Evolutionary conservation across 2,797 vertebrate species (phyloP), one percentile per base, ranked within the genome.

Genomic region (Semotilus atromaculatus): DNA sequence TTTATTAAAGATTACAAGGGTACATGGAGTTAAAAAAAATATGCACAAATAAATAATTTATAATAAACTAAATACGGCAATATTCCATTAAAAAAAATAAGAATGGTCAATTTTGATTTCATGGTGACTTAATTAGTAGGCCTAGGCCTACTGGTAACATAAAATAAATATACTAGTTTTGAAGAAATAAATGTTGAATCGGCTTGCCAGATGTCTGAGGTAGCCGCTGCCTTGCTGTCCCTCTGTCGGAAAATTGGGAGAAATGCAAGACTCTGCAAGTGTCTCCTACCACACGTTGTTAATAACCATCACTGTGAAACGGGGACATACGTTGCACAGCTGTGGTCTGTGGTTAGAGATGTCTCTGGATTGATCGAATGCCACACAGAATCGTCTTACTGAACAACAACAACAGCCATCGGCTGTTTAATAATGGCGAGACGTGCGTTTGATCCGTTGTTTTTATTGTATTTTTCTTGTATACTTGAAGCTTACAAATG

Each of bases 221-320:
- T 51, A 36, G 72, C 23, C 40, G 45, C 64, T 55, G 31, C 38
- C 45, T 34, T 51, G 77, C 13, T 29, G 51, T 79, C 87, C 81
- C 82, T 85, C 87, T 84, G 62, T 68, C 43, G 87, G 80, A 60
- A 86, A 77, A 80, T 48, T 73, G 16, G n/a, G 53, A 64, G 36
- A 58, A 85, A 66, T 85, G 67, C 86, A 86, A 5, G 18, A 29
- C 23, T 40, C 34, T 29, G 23, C 68, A 51, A 70, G 64, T 70
- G 66, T 55, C 68, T 58, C 9, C 8, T 18, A 29, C 29, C 58
- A 38, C 66, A 80, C 51, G 48, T 38, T 76, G 82, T 67, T 75
- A 53, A 83, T 68, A 53, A 77, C 31, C 36, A 60, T 40, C 36
- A 21, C 55, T 55, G 48, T 81, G 79, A 70, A 58, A 64, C 19